A percentile compares a stretch with the other conserved stretches of the same genome.
Evolutionary conservation across 1,140 invertebrate genomes (phyloP).

Genomic region (Meloidogyne hapla): DNA sequence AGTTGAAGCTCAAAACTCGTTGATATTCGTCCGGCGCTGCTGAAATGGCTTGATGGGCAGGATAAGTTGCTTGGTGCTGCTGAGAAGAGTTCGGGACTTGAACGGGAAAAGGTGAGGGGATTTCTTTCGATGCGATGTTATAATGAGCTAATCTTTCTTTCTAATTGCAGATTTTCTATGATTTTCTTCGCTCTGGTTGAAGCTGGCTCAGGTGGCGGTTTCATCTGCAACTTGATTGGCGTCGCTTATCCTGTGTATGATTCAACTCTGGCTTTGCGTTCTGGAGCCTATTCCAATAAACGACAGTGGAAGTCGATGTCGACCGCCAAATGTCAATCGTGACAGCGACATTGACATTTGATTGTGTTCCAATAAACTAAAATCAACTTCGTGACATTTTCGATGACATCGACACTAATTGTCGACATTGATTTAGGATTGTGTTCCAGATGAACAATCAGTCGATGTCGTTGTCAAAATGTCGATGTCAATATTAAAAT

Average conservation of each 20-base stretch:
- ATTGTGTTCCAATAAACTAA: too few species aligned
- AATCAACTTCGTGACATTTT: too few species aligned
- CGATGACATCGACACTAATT: too few species aligned
- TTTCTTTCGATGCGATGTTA: too few species aligned
- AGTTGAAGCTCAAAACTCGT: constrained; percentile 3
- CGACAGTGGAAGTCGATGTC: too few species aligned
- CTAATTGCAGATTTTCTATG: constrained; percentile 69
- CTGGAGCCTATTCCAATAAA: too few species aligned
- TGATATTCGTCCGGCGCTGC: neutral
- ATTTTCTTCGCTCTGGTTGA: constrained; percentile 74
- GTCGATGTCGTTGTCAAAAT: too few species aligned
- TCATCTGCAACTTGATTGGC: constrained; percentile 84
- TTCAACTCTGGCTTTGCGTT: constrained; percentile 65
- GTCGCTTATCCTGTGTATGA: constrained; percentile 88
- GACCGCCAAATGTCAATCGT: too few species aligned
- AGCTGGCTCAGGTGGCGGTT: constrained; percentile 86
- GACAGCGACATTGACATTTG: too few species aligned
- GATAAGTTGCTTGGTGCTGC: neutral
- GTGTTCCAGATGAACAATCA: too few species aligned
- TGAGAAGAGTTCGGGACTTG: constrained; percentile 4
- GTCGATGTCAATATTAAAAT: too few species aligned
- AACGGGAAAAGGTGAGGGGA: constrained; percentile 27
- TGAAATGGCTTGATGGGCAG: neutral
- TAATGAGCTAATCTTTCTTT: neutral
- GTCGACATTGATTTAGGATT: too few species aligned